Conservation (phyloP, 2,797 vertebrate species). For the Hoplostethus mediterraneus region DNA sequence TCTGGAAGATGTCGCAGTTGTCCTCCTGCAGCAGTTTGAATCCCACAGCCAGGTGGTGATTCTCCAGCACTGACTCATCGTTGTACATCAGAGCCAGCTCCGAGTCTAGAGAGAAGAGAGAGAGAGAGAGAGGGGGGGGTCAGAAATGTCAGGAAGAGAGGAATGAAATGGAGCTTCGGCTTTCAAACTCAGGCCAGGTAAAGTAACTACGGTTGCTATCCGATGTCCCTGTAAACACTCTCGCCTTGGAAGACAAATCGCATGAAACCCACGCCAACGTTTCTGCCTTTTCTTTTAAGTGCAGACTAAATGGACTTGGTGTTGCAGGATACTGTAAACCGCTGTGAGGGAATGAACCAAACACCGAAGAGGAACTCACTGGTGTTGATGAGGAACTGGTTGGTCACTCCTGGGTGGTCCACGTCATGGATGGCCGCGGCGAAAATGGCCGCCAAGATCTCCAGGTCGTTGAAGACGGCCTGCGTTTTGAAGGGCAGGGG, state of each 20-base stretch:
- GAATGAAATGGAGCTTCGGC: constrained; percentile 39
- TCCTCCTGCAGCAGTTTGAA: constrained; percentile 99
- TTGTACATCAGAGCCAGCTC: constrained; percentile 99
- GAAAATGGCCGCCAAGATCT: constrained; percentile 97
- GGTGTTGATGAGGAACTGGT: constrained; percentile 99
- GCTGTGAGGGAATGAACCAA: neutral
- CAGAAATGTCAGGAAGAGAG: constrained; percentile 30
- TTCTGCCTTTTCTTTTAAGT: constrained; percentile 5
- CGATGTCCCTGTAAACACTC: constrained; percentile 19
- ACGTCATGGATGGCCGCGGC: constrained; percentile 98
- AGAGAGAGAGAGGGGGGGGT: neutral
- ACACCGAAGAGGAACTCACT: constrained; percentile 86
- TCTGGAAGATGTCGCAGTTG: constrained; percentile 98
- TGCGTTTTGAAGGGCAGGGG: constrained; percentile 61
- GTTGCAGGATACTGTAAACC: neutral
- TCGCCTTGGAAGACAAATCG: constrained; percentile 12
- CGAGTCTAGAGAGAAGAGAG: constrained; percentile 84
- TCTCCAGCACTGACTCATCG: constrained; percentile 97
- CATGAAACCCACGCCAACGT: constrained; percentile 9
- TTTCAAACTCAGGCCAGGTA: constrained; percentile 25
- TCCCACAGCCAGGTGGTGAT: constrained; percentile 97
- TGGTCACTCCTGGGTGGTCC: constrained; percentile 98
- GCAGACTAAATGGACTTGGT: constrained; percentile 24
- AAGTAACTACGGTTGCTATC: constrained; percentile 38
- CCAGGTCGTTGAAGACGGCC: constrained; percentile 98